phyloP scores from a whole-genome alignment of 2,113 vertebrate genomes.

The Brachypodius melanocephalos region DNA sequence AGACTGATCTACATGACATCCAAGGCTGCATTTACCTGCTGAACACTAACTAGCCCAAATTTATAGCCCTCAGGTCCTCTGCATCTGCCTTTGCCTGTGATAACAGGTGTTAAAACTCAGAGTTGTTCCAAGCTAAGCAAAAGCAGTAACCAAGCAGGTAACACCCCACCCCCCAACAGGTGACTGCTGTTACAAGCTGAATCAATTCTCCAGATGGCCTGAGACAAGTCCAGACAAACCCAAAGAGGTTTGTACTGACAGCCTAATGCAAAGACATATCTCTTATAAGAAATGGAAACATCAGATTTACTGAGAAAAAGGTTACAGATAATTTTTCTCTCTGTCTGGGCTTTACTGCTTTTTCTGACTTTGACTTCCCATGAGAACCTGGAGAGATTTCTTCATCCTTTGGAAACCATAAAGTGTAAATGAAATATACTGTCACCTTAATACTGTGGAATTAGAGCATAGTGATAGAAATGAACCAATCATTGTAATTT shows the following conservation, averaged over 20 bases:
- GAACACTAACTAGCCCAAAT: background rate
- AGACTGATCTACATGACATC: background rate
- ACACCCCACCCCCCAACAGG: rapidly evolving
- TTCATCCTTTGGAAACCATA: background rate
- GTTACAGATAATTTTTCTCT: background rate
- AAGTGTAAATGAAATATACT: background rate
- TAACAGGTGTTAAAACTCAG: background rate
- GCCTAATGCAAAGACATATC: background rate
- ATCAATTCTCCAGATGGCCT: background rate
- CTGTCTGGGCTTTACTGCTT: background rate
- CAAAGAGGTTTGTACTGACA: background rate
- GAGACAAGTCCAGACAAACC: background rate
- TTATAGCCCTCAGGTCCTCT: rapidly evolving
- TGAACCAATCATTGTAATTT: background rate
- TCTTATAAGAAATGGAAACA: background rate
- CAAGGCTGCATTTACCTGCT: background rate
- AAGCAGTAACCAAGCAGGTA: background rate
- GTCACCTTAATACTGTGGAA: background rate
- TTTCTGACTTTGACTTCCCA: background rate
- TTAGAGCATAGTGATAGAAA: background rate
- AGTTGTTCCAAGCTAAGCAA: background rate
- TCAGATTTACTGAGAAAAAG: background rate
- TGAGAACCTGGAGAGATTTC: background rate
- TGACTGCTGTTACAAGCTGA: background rate
- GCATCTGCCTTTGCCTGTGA: background rate